phyloP scores from a whole-genome alignment of 2,888 invertebrate genomes.

The Caenorhabditis uteleia region DNA sequence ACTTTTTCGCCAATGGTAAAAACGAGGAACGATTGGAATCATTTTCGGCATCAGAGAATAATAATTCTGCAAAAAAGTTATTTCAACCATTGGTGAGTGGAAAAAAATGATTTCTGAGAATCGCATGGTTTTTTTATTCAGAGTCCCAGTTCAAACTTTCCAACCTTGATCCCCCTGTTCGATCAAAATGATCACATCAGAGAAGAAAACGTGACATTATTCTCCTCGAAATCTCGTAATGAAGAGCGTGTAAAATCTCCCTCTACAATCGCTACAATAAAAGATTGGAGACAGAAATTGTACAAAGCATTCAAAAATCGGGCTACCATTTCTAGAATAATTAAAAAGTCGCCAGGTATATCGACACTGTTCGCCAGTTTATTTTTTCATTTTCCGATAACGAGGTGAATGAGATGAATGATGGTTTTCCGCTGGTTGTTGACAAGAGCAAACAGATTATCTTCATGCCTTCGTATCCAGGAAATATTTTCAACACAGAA shows the following conservation, averaged over 20 bases:
- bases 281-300: slow-evolving; percentile 57
- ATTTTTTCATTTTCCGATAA: slow-evolving; percentile 18
- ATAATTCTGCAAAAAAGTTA: too few relatives aligned
- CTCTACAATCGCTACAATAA: slow-evolving; percentile 37
- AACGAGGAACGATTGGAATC: too few relatives aligned
- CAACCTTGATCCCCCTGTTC: too few relatives aligned
- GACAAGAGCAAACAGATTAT: slow-evolving; percentile 49
- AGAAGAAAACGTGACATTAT: too few relatives aligned
- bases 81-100: too few relatives aligned
- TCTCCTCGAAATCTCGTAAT: neutral
- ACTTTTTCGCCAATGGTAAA: neutral
- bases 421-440: slow-evolving; percentile 22
- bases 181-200: too few relatives aligned
- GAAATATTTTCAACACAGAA: neutral
- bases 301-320: slow-evolving; percentile 58
- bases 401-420: slow-evolving; percentile 33
- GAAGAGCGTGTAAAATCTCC: neutral
- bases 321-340: slow-evolving; percentile 21
- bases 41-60: too few relatives aligned
- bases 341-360: slow-evolving; percentile 20
- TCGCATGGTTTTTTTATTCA: too few relatives aligned
- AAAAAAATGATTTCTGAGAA: too few relatives aligned
- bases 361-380: neutral
- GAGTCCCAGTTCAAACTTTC: too few relatives aligned
- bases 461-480: slow-evolving; percentile 3